Percentiles rank a stretch among this genome's conserved stretches.
phyloP scores from a whole-genome alignment of 2,113 vertebrate species.

The Menidia beryllina region DNA sequence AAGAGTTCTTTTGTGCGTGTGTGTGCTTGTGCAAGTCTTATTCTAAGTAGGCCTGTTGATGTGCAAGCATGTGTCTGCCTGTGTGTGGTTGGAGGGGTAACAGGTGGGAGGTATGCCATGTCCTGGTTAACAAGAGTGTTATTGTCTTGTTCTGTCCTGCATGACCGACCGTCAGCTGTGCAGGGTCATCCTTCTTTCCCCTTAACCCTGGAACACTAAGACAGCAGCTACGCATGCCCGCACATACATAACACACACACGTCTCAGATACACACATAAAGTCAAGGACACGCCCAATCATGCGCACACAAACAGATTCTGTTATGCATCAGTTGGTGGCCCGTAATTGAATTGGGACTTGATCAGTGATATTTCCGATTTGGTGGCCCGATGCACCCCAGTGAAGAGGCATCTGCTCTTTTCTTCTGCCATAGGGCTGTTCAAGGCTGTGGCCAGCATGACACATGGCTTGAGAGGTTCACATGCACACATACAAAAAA shows the following conservation, averaged over 20 bases:
- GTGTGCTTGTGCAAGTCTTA: not conserved
- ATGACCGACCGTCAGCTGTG: conserved; percentile 80
- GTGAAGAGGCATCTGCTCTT: conserved; percentile 74
- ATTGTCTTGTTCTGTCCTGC: conserved; percentile 80
- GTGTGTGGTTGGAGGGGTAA: conserved; percentile 74
- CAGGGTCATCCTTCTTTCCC: conserved; percentile 72
- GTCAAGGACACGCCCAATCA: conserved; percentile 69
- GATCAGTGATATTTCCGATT: conserved; percentile 76
- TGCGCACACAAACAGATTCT: conserved; percentile 62
- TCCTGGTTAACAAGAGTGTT: conserved; percentile 79
- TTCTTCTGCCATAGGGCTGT: conserved; percentile 44
- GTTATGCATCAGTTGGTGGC: conserved; percentile 70
- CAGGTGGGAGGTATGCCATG: conserved; percentile 78
- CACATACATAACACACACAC: conserved; percentile 73
- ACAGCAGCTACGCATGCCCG: conserved; percentile 69
- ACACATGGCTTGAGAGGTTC: conserved; percentile 61
- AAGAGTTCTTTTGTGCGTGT: conserved; percentile 13
- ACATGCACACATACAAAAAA: conserved; percentile 24
- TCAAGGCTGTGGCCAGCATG: conserved; percentile 56
- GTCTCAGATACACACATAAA: conserved; percentile 40
- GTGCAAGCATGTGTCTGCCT: not conserved
- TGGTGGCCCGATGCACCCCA: conserved; percentile 65
- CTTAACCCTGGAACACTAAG: conserved; percentile 71
- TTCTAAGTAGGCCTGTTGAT: not conserved
- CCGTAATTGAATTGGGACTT: conserved; percentile 79